A percentile compares a stretch with the other conserved stretches of the same genome.
Conservation (phyloP, 2,888 invertebrate genomes). For the Alloplasta piceator region DNA sequence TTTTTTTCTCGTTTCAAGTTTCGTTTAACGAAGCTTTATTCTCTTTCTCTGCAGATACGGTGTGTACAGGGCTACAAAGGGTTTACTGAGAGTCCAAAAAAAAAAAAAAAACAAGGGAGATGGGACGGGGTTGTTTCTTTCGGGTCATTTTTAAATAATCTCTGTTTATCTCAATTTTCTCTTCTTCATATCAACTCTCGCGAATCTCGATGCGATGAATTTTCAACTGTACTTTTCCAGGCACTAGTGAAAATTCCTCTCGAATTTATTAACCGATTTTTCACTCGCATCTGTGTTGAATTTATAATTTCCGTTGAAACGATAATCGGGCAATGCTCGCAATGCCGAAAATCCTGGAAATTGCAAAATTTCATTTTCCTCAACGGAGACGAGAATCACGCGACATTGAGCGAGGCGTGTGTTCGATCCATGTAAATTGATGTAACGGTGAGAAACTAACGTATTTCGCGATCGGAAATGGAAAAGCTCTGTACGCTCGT, state of each 20-base stretch:
- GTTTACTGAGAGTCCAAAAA: slow-evolving; percentile 43
- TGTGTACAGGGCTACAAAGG: slow-evolving; percentile 64
- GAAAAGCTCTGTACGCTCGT: slow-evolving; percentile 55
- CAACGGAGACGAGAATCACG: slow-evolving; percentile 41
- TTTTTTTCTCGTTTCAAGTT: slow-evolving; percentile 67
- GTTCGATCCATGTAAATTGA: slow-evolving; percentile 72
- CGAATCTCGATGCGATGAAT: slow-evolving; percentile 18
- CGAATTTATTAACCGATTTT: neutral
- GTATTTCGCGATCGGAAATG: slow-evolving; percentile 73
- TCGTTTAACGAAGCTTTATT: slow-evolving; percentile 73
- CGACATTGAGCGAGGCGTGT: slow-evolving; percentile 55
- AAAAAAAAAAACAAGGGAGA: slow-evolving; percentile 24
- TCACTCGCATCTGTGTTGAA: neutral
- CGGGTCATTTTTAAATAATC: neutral
- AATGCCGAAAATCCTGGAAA: slow-evolving; percentile 43
- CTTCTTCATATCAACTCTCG: neutral
- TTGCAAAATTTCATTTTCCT: slow-evolving; percentile 36
- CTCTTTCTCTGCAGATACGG: slow-evolving; percentile 59
- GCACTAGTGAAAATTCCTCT: slow-evolving; percentile 1
- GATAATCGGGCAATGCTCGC: slow-evolving; percentile 3
- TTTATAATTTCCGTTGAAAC: slow-evolving; percentile 43
- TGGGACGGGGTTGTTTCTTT: slow-evolving; percentile 29
- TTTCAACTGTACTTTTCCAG: slow-evolving; percentile 42
- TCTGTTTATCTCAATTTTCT: too few relatives aligned
- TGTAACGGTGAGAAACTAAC: slow-evolving; percentile 64